phyloP scores from a whole-genome alignment of 2,113 vertebrate species.

The Forbesichthys agassizii region DNA sequence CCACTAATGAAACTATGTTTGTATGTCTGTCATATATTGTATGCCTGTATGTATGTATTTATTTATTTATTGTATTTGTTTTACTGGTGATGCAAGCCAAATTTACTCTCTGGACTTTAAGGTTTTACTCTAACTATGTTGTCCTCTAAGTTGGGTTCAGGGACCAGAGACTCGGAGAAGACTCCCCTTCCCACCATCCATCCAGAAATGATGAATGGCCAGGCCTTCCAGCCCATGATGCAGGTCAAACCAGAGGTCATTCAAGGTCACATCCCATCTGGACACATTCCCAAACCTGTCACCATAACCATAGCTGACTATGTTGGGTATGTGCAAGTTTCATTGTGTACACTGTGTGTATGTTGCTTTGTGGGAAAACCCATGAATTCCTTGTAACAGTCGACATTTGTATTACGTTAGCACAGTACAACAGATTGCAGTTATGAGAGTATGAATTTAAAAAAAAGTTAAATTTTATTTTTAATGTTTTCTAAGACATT shows the following conservation, averaged over 20 bases:
- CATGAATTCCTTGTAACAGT: too few relatives aligned
- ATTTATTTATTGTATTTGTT: background rate
- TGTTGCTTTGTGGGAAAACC: background rate
- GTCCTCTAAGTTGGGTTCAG: slow-evolving; percentile 54
- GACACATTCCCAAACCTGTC: slow-evolving; percentile 93
- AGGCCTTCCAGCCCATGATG: slow-evolving; percentile 29
- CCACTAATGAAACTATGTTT: background rate
- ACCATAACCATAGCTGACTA: slow-evolving; percentile 94
- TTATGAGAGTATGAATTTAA: too few relatives aligned
- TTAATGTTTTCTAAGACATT: too few relatives aligned
- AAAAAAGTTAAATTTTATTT: too few relatives aligned
- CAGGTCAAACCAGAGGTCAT: slow-evolving; percentile 80
- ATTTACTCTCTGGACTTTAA: too few relatives aligned
- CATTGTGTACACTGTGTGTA: background rate
- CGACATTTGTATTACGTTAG: too few relatives aligned
- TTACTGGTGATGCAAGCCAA: too few relatives aligned
- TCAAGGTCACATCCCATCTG: slow-evolving; percentile 87
- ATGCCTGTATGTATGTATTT: background rate
- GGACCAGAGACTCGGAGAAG: slow-evolving; percentile 55
- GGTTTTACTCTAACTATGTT: background rate
- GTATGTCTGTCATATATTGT: background rate
- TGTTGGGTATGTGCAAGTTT: slow-evolving; percentile 85
- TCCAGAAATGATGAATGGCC: slow-evolving; percentile 52
- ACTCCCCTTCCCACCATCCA: slow-evolving; percentile 60
- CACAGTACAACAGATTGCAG: too few relatives aligned